These are phyloP conservation scores for Amiota minor DNA, from an alignment of 2,888 invertebrate genomes.

Conservation along the genomic window DNA sequence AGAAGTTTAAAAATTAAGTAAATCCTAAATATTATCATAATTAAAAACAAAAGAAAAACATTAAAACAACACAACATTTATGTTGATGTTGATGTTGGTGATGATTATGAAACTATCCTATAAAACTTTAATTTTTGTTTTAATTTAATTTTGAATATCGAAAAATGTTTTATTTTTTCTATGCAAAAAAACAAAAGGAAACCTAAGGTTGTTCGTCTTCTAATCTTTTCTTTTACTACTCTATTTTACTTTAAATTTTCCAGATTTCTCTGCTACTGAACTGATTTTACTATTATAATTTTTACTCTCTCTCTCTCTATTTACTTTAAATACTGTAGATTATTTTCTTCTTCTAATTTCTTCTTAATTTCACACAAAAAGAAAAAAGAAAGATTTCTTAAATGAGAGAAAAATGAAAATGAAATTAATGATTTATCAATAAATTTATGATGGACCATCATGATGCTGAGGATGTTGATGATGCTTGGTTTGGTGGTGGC, in stretches of 20 bases:
- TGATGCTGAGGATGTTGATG: no score
- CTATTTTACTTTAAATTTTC: neutral
- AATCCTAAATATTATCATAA: slow-evolving; percentile 7
- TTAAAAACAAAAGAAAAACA: slow-evolving; percentile 18
- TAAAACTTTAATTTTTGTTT: slow-evolving; percentile 42
- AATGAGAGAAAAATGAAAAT: no score
- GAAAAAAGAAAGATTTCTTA: neutral
- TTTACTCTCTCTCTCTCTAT: neutral
- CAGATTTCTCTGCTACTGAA: neutral
- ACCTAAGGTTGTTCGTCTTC: neutral
- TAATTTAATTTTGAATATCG: slow-evolving; percentile 61
- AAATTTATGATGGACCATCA: no score
- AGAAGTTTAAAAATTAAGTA: neutral
- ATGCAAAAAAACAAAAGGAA: slow-evolving; percentile 50
- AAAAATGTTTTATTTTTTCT: slow-evolving; percentile 63
- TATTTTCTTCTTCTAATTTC: neutral
- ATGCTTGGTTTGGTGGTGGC: no score
- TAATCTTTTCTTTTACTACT: neutral
- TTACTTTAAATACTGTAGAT: neutral
- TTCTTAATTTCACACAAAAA: neutral
- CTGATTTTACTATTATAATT: neutral
- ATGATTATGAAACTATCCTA: slow-evolving; percentile 52
- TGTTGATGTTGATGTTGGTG: no score
- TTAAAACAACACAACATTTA: slow-evolving; percentile 27
- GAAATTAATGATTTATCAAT: no score